phyloP scores from a whole-genome alignment of 1,140 invertebrate species.

The Drosophila mauritiana region DNA sequence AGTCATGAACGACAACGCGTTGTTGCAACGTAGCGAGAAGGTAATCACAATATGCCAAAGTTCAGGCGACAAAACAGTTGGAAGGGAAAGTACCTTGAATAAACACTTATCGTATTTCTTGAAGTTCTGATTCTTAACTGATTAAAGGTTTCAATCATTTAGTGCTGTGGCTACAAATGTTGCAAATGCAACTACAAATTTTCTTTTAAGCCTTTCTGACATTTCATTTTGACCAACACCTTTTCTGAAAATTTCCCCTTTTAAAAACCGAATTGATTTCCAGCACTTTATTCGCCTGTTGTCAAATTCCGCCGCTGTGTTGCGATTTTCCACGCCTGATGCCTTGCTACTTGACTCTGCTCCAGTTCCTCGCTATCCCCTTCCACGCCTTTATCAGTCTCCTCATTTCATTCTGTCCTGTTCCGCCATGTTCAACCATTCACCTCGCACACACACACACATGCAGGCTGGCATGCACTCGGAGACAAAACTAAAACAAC shows the following conservation, averaged over 20 bases:
- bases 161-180: no score
- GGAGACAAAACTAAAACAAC: conserved; percentile 60
- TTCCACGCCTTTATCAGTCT: not conserved
- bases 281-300: conserved; percentile 19
- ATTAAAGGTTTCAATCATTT: no score
- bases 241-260: not conserved
- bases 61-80: conserved; percentile 35
- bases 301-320: conserved; percentile 14
- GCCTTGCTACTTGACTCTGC: conserved; percentile 46
- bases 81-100: not conserved
- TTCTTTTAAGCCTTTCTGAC: no score
- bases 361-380: conserved; percentile 7
- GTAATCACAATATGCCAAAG: conserved; percentile 50
- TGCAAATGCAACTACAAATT: no score
- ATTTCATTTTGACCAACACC: no score
- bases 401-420: not conserved
- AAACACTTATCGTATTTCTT: not conserved
- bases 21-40: conserved; percentile 25
- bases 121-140: no score
- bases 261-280: not conserved
- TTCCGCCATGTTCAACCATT: conserved; percentile 8
- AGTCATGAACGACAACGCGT: conserved; percentile 12
- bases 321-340: conserved; percentile 40
- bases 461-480: conserved; percentile 2
- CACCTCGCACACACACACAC: conserved; percentile 4